Evolutionary conservation across 35 echinoderm and acorn worm species (phyloP).

Genomic region (Heliocidaris tuberculata): DNA sequence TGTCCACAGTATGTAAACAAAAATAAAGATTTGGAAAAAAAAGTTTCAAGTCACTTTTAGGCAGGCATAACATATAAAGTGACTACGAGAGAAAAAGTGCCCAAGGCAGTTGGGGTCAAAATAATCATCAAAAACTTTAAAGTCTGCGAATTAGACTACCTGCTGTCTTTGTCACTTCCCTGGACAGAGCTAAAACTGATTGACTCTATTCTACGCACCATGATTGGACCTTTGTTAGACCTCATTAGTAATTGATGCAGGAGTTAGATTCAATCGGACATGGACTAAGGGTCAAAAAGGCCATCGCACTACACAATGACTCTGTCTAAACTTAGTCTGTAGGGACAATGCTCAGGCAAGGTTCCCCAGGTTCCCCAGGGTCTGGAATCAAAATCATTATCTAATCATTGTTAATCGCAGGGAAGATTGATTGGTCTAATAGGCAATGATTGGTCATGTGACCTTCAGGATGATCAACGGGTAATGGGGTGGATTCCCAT

Average conservation of each 20-base stretch:
- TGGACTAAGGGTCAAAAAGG: neutral
- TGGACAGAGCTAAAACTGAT: neutral
- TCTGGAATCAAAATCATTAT: constrained; percentile 1
- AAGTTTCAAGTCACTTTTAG: too few relatives aligned
- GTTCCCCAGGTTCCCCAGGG: neutral
- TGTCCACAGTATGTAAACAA: too few relatives aligned
- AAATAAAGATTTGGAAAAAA: too few relatives aligned
- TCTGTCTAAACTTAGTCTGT: neutral
- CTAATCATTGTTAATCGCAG: neutral
- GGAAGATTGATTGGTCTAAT: neutral
- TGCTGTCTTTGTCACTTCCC: neutral
- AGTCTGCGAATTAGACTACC: neutral
- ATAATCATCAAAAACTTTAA: too few relatives aligned
- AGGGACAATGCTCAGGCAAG: neutral
- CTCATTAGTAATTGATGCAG: neutral
- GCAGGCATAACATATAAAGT: too few relatives aligned
- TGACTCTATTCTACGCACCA: neutral
- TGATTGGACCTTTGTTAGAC: neutral
- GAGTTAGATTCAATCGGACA: neutral
- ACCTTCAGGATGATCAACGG: neutral
- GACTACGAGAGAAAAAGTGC: too few relatives aligned
- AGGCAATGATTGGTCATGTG: neutral
- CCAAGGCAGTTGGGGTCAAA: too few relatives aligned
- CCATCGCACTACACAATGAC: neutral
- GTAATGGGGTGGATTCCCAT: neutral